A percentile compares a stretch with the other conserved stretches of the same genome.
Conservation (phyloP, 1,140 invertebrate genomes). For the Drosophila insularis region DNA sequence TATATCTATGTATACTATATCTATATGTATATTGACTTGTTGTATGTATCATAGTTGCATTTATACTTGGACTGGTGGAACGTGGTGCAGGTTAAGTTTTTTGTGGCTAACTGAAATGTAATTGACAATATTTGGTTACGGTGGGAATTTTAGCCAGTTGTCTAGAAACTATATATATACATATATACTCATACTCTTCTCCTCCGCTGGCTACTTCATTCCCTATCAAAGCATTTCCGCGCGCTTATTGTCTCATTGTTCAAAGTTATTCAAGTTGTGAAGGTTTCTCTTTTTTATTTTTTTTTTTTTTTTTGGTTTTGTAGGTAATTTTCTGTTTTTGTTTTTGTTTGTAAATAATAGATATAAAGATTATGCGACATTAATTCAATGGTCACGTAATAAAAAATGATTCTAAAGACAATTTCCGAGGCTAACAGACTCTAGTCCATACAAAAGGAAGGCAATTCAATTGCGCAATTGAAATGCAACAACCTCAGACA, state of each 20-base stretch:
- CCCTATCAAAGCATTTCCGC: conserved; percentile 30
- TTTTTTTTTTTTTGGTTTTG: neutral
- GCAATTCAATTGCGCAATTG: conserved; percentile 53
- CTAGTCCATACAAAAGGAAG: conserved; percentile 45
- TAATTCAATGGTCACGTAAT: conserved; percentile 69
- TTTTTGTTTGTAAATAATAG: conserved; percentile 28
- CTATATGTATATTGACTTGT: conserved; percentile 12
- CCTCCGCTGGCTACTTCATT: conserved; percentile 6
- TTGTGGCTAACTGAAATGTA: conserved; percentile 27
- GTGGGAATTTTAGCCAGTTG: conserved; percentile 38
- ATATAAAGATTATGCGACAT: conserved; percentile 42
- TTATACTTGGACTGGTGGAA: conserved; percentile 45
- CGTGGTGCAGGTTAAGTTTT: conserved; percentile 43
- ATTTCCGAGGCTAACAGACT: conserved; percentile 28
- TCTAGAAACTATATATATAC: conserved; percentile 3
- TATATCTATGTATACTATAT: conserved; percentile 24
- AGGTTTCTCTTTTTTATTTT: conserved; percentile 2
- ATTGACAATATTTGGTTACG: conserved; percentile 54
- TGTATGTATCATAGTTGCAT: conserved; percentile 33
- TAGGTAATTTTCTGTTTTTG: neutral
- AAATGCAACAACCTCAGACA: conserved; percentile 37
- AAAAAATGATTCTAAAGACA: conserved; percentile 61
- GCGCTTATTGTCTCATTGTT: conserved; percentile 37
- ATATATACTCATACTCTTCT: neutral
- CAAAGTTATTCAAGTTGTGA: conserved; percentile 31